Percentiles rank a stretch among this genome's conserved stretches.
Evolutionary conservation across 2,113 vertebrate genomes (phyloP).

Genomic region (Pica pica): DNA sequence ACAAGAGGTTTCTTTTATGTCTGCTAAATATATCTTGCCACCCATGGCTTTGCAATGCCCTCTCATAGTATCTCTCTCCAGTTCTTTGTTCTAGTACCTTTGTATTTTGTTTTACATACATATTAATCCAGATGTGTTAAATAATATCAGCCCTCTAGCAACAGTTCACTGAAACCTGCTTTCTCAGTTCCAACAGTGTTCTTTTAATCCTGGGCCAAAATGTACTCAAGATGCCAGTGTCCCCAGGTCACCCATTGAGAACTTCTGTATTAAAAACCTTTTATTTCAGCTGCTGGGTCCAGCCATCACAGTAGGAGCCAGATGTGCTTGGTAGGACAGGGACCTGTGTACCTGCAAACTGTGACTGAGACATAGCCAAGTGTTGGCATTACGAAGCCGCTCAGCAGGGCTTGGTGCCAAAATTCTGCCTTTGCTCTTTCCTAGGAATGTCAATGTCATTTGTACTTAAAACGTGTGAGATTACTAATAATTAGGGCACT

Average conservation of each 20-base stretch:
- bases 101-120: conserved; percentile 4
- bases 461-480: background rate
- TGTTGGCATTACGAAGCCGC: background rate
- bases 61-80: background rate
- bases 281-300: background rate
- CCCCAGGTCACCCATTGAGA: background rate
- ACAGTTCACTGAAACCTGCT: background rate
- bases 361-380: background rate
- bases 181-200: background rate
- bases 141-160: background rate
- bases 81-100: conserved; percentile 1
- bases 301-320: background rate
- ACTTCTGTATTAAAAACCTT: background rate
- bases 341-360: background rate
- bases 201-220: conserved; percentile 40
- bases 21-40: background rate
- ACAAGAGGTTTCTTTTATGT: background rate
- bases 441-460: background rate
- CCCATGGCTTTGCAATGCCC: background rate
- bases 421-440: background rate
- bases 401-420: background rate
- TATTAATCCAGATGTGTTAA: conserved; percentile 26
- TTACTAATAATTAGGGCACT: background rate
- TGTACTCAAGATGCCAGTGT: background rate
- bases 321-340: background rate